phyloP scores from a whole-genome alignment of 2,888 invertebrate species.

The Pardosa pseudoannulata region DNA sequence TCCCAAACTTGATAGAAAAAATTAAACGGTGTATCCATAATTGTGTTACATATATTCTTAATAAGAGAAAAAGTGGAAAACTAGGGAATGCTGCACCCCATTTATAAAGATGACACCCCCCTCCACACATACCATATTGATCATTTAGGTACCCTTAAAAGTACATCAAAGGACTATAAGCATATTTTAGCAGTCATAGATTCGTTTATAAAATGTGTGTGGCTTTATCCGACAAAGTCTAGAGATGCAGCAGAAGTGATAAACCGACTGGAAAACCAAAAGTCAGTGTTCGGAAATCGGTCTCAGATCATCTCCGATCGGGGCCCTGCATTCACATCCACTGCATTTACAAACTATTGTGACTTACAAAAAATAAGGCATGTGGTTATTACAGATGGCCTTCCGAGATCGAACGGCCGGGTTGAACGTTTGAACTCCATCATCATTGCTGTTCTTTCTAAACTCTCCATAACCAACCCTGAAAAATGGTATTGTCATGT shows the following conservation, averaged over 20 bases:
- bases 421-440: slow-evolving; percentile 1
- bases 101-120: not conserved
- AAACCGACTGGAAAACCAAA: not conserved
- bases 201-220: not conserved
- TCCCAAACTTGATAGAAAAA: not conserved
- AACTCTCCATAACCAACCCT: not conserved
- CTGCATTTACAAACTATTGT: not conserved
- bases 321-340: slow-evolving; percentile 5
- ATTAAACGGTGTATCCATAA: not conserved
- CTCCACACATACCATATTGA: not conserved
- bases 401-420: slow-evolving; percentile 13
- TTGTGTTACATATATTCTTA: not conserved
- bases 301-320: not conserved
- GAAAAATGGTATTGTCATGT: slow-evolving; percentile 1
- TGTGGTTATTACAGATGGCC: not conserved
- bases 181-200: not conserved
- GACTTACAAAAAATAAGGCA: not conserved
- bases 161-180: not conserved
- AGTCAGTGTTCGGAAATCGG: slow-evolving; percentile 7
- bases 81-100: not conserved
- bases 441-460: not conserved
- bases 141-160: not conserved
- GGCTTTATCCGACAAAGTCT: slow-evolving; percentile 11
- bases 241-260: slow-evolving; percentile 10
- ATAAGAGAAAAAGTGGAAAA: not conserved